Base-by-base conservation (phyloP, 2,797 vertebrate species). In the Chelon auratus region DNA sequence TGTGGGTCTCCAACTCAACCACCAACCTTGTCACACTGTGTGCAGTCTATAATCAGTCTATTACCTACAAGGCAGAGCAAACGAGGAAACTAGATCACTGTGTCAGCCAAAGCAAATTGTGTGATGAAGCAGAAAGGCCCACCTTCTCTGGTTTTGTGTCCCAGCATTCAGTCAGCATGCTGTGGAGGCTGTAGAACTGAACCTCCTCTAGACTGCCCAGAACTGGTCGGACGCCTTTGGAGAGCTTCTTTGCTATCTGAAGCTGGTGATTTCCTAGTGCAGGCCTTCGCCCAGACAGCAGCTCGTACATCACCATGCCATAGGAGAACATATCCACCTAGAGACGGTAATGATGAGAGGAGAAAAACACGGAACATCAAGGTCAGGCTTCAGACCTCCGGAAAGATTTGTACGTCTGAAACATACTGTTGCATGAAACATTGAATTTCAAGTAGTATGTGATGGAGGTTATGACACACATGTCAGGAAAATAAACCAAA, bases 241-340 rank as follows among this genome's bases (percentile, higher is more conserved):
- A 95, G n/a, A 99, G 94, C 51, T 98, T 99, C 92, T 97, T 98
- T 0, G 96, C 94, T 1, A 98, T 97, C 90, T 98, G 97, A 9
- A 97, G 94, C 89, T 97, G 97, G 82, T 98, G 98, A 2, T 97
- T 95, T 11, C 97, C 97, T 60, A 98, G 87, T 0, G 88, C 94
- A 0, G 98, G 98, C 48, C 98, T 86, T 54, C 93, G 95, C 1
- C 97, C 98, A 0, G 97, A 96, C 52, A 99, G 89, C 68, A 99
- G 84, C 90, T 99, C 98, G 0, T 97, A 99, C 1, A 98, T 90
- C 48, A 99, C 97, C 98, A 99, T 99, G 0, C 97, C 98, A 0
- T 96, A 99, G 0, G 97, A 99, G 89, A 99, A 99, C 96, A 99
- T 96, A 86, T 99, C 98, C 40, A 99, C 98, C 98, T 99, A 47